These are phyloP conservation scores for Eristalis pertinax DNA, from an alignment of 2,888 invertebrate genomes.

Conservation along the genomic window DNA sequence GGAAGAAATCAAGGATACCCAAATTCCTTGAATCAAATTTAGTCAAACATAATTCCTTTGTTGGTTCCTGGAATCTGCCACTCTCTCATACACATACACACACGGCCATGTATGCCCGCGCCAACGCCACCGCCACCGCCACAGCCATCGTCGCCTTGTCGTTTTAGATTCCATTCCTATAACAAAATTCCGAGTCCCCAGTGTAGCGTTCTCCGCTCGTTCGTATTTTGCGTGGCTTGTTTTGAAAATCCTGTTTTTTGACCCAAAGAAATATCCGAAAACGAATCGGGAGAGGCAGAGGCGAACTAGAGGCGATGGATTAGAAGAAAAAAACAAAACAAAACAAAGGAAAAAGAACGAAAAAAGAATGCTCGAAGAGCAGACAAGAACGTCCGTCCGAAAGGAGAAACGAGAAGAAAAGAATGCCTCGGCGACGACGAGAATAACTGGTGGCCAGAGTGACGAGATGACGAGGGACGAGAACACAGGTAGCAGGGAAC, in stretches of 20 bases:
- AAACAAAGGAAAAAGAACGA: not conserved
- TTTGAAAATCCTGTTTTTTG: constrained; percentile 72
- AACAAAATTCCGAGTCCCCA: constrained; percentile 54
- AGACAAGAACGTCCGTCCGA: not conserved
- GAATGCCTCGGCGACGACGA: constrained; percentile 3
- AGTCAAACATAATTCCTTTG: constrained; percentile 71
- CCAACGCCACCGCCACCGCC: not conserved
- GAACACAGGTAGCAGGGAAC: constrained; percentile 68
- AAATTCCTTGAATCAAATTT: constrained; percentile 70
- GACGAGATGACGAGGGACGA: constrained; percentile 23
- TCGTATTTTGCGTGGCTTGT: constrained; percentile 32
- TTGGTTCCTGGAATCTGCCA: constrained; percentile 64
- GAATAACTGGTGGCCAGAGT: constrained; percentile 2
- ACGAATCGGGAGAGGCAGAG: constrained; percentile 43
- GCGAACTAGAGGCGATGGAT: constrained; percentile 38
- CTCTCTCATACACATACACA: not conserved
- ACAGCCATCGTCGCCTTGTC: constrained; percentile 40
- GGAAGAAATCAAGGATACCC: constrained; percentile 60
- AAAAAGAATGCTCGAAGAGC: not conserved
- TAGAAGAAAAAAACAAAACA: constrained; percentile 29
- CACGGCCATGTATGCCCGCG: not conserved
- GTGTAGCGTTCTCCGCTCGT: not conserved
- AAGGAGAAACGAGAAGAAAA: constrained; percentile 3
- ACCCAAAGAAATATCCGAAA: constrained; percentile 72
- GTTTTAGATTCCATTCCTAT: constrained; percentile 69